These are phyloP conservation scores for Apodemus sylvaticus DNA, from an alignment of 2,113 vertebrate species.

Conservation along the genomic window DNA sequence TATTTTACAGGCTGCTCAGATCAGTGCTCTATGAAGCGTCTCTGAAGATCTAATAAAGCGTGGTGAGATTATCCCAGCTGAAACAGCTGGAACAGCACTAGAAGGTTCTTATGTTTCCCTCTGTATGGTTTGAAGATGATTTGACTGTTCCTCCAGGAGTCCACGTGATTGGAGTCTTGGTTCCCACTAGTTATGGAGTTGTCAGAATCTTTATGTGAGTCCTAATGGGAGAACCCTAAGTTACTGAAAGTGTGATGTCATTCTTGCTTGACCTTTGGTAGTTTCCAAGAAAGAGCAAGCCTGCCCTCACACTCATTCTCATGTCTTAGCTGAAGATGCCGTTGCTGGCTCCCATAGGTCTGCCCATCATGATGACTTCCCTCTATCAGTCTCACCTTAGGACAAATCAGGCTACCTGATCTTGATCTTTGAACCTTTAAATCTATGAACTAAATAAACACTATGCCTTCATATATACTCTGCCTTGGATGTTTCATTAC, in stretches of 20 bases:
- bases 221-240: not conserved
- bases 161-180: not conserved
- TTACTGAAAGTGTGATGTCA: not conserved
- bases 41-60: not conserved
- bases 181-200: too few relatives aligned
- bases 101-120: not conserved
- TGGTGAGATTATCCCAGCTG: not conserved
- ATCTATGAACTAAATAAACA: not conserved
- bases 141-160: not conserved
- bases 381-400: not conserved
- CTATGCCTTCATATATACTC: not conserved
- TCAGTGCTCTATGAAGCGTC: too few relatives aligned
- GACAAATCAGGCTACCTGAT: not conserved
- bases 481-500: not conserved
- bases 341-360: not conserved
- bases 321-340: not conserved
- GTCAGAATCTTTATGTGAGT: not conserved
- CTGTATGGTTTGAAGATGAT: not conserved
- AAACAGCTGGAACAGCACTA: not conserved
- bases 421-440: not conserved
- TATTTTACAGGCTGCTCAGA: not conserved
- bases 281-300: not conserved
- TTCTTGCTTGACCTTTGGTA: not conserved
- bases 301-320: too few relatives aligned
- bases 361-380: not conserved